These are phyloP conservation scores for Lochmaea capreae DNA, from an alignment of 2,888 invertebrate species.

Conservation along the genomic window DNA sequence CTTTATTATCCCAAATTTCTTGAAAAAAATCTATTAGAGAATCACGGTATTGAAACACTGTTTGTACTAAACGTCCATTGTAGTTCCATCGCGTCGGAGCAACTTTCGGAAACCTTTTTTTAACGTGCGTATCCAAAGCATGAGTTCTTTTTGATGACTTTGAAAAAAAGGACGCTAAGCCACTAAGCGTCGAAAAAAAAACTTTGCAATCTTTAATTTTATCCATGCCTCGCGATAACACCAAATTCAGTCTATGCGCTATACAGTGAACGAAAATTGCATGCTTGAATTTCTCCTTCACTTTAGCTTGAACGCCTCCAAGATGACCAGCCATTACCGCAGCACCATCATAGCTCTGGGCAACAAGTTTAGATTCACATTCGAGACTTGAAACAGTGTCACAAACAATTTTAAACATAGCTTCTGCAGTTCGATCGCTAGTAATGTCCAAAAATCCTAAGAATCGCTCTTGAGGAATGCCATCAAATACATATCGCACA, in stretches of 20 bases:
- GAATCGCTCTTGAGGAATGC: constrained; percentile 49
- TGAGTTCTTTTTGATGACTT: constrained; percentile 47
- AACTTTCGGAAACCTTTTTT: constrained; percentile 39
- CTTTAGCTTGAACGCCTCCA: constrained; percentile 54
- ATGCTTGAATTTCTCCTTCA: constrained; percentile 47
- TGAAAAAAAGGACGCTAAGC: constrained; percentile 49
- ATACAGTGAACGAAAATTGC: constrained; percentile 37
- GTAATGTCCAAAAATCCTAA: constrained; percentile 52
- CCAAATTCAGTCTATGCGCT: constrained; percentile 42
- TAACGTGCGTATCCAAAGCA: constrained; percentile 36
- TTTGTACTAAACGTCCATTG: too few relatives aligned
- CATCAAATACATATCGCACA: constrained; percentile 36
- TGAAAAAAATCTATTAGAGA: constrained; percentile 34
- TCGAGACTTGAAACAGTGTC: constrained; percentile 47
- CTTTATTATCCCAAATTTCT: constrained; percentile 38
- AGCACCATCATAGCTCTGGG: constrained; percentile 57
- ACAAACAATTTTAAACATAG: constrained; percentile 46
- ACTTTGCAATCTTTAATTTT: constrained; percentile 49
- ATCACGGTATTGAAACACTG: too few relatives aligned
- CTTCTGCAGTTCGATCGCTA: constrained; percentile 47
- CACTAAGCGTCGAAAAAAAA: constrained; percentile 53
- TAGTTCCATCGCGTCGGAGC: constrained; percentile 44
- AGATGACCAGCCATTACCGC: constrained; percentile 52
- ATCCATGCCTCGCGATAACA: constrained; percentile 49
- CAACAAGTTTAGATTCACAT: constrained; percentile 52